Evolutionary conservation across 2,888 invertebrate species (phyloP), one percentile per base, ranked within the genome.

Genomic region (Eilema griseolum): DNA sequence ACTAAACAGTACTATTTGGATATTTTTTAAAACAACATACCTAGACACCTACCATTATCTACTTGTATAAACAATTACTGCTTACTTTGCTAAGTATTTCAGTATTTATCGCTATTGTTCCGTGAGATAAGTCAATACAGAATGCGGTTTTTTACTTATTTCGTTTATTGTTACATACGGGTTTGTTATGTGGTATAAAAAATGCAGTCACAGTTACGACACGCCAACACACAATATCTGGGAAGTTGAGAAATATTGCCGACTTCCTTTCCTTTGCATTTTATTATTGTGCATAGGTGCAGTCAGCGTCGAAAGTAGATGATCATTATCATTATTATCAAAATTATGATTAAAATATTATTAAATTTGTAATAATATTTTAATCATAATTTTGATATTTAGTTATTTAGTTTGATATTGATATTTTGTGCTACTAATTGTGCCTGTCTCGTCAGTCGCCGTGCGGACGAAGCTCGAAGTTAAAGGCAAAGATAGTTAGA

Each of bases 151-250:
- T 76, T 75, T 73, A 71, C 69, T 73, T 74, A 78, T 81, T 81
- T 56, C 70, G 67, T 75, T 81, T 74, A 78, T 74, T 76, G 72
- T 78, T 77, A 70, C 67, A 41, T 65, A 59, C 56, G 71, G n/a
- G 64, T 66, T 37, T 12, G n/a, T 37, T 37, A 37, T 63, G 33
- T 72, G 46, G 28, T 24, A 60, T 76, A 74, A 74, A 75, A 60
- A 71, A 71, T 78, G 75, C 79, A 75, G 76, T 28, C 69, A 66
- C 52, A 56, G 75, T 83, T 82, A 83, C 83, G 71, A 83, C 68
- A 83, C 61, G 70, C 76, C 66, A 73, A 73, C 75, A 63, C 41
- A 80, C 76, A 84, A 79, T 82, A 77, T 82, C 75, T 84, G 86
- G 82, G 82, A 85, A 84, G 78, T 83, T 84, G 67, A 72, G 75